Conservation (phyloP, 2,113 vertebrate genomes). For the Larimichthys crocea region DNA sequence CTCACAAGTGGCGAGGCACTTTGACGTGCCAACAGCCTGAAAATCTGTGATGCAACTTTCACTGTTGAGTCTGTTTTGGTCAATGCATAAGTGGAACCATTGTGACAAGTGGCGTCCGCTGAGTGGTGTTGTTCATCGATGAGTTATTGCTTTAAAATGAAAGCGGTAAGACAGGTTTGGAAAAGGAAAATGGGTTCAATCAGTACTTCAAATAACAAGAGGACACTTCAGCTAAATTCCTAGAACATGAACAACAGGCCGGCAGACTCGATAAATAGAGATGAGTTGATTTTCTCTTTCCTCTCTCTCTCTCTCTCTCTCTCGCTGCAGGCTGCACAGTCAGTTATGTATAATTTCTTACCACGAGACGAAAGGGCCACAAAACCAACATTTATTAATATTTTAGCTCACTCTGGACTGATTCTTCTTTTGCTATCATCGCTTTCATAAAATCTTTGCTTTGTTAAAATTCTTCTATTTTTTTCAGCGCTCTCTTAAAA, state of each 20-base stretch:
- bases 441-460: background rate
- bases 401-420: background rate
- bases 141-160: slow-evolving; percentile 86
- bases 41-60: slow-evolving; percentile 66
- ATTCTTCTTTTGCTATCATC: background rate
- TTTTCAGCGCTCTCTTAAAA: background rate
- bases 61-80: slow-evolving; percentile 82
- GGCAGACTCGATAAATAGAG: slow-evolving; percentile 76
- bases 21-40: slow-evolving; percentile 53
- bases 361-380: slow-evolving; percentile 1
- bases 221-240: slow-evolving; percentile 82
- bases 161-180: slow-evolving; percentile 78
- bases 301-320: background rate
- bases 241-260: slow-evolving; percentile 79
- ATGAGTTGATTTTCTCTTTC: slow-evolving; percentile 64
- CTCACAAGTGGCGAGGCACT: slow-evolving; percentile 54
- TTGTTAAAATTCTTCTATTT: background rate
- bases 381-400: slow-evolving; percentile 37
- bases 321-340: slow-evolving; percentile 27
- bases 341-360: slow-evolving; percentile 13
- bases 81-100: slow-evolving; percentile 78
- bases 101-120: slow-evolving; percentile 75
- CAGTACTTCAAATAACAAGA: slow-evolving; percentile 83
- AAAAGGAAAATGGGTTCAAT: slow-evolving; percentile 85
- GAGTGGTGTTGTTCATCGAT: slow-evolving; percentile 79